Percentiles rank a stretch among this genome's conserved stretches.
These are phyloP conservation scores for Meandrina meandrites DNA, from an alignment of 92 coral and sea anemone species.

Conservation along the genomic window DNA sequence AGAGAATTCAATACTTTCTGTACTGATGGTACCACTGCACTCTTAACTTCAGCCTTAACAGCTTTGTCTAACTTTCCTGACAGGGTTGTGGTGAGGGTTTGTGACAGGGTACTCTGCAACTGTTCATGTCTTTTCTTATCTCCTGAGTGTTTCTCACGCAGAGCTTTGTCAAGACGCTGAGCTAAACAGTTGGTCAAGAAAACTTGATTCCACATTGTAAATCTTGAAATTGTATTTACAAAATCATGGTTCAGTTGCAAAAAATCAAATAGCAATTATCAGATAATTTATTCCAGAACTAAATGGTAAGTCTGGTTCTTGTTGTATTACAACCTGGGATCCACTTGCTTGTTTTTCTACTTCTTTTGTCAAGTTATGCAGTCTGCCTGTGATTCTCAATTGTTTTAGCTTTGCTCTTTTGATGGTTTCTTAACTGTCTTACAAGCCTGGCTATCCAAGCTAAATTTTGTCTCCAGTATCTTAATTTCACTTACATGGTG, in stretches of 20 bases:
- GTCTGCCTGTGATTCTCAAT: too few relatives aligned
- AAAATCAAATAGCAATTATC: too few relatives aligned
- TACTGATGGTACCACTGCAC: conserved; percentile 80
- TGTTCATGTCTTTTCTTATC: conserved; percentile 95
- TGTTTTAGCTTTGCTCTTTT: too few relatives aligned
- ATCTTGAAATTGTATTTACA: neutral
- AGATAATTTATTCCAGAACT: neutral
- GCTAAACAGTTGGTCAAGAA: conserved; percentile 54
- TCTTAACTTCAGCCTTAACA: conserved; percentile 83
- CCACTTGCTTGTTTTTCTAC: too few relatives aligned
- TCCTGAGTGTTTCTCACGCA: conserved; percentile 78
- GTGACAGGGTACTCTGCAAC: conserved; percentile 80
- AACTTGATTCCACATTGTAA: neutral
- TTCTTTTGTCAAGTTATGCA: too few relatives aligned
- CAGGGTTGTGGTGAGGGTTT: conserved; percentile 81
- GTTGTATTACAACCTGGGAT: too few relatives aligned
- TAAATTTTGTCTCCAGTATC: too few relatives aligned
- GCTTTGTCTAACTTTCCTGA: conserved; percentile 92
- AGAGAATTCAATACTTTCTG: conserved; percentile 77
- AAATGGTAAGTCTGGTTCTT: neutral
- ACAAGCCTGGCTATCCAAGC: too few relatives aligned
- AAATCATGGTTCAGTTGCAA: neutral
- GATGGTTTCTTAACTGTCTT: too few relatives aligned
- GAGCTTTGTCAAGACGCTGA: conserved; percentile 84
- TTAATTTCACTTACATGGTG: too few relatives aligned